A percentile compares a stretch with the other conserved stretches of the same genome.
Evolutionary conservation across 2,888 invertebrate genomes (phyloP).

Genomic region (Sarcophaga variegata): DNA sequence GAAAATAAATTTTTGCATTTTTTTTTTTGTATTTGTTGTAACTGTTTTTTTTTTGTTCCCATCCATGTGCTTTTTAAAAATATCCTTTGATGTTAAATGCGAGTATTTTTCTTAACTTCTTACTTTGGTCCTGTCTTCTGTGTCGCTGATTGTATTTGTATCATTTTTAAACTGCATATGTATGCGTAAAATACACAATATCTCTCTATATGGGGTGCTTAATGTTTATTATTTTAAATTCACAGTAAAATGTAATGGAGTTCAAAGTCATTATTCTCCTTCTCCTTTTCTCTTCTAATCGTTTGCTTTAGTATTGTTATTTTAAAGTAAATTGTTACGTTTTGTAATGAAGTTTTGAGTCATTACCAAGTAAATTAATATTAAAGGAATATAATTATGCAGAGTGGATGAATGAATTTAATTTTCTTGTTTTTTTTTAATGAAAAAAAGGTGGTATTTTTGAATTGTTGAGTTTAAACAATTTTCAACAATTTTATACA

Average conservation of each 20-base stretch:
- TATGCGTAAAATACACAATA: background rate
- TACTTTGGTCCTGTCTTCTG: background rate
- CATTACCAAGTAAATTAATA: no score
- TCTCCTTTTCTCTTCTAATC: background rate
- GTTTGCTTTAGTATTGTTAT: background rate
- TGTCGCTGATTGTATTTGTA: background rate
- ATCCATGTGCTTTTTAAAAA: background rate
- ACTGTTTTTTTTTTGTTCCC: no score
- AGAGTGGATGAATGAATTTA: no score
- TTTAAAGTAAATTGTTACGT: background rate
- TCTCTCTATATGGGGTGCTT: background rate
- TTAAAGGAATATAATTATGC: no score
- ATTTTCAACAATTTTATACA: no score
- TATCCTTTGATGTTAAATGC: slow-evolving; percentile 56
- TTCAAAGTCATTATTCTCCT: slow-evolving; percentile 38
- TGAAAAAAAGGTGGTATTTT: no score
- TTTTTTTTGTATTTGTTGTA: background rate
- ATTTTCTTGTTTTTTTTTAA: no score
- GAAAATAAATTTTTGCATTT: slow-evolving; percentile 29
- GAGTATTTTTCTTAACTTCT: slow-evolving; percentile 33
- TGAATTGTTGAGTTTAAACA: no score
- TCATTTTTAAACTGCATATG: background rate
- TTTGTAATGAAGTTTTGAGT: background rate
- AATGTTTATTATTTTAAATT: slow-evolving; percentile 33
- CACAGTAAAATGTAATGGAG: slow-evolving; percentile 30